These are phyloP conservation scores for Boulengeromyrus knoepffleri DNA, from an alignment of 2,113 vertebrate species.

Conservation along the genomic window DNA sequence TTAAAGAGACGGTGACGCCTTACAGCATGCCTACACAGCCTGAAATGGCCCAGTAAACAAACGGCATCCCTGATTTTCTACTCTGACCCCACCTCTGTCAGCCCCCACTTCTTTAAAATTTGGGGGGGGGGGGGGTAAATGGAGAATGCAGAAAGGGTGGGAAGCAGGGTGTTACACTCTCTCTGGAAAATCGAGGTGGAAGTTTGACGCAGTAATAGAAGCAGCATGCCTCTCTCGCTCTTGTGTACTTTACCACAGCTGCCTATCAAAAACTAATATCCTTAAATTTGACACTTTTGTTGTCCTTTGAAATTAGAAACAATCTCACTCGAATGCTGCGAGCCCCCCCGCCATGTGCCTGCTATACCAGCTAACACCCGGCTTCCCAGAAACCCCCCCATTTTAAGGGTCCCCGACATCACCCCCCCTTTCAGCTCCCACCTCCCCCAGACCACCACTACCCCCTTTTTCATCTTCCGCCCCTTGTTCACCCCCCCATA, in stretches of 20 bases:
- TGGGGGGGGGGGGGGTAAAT: background rate
- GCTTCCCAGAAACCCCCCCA: slow-evolving; percentile 37
- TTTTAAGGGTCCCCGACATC: slow-evolving; percentile 42
- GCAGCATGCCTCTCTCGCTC: slow-evolving; percentile 28
- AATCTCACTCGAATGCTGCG: slow-evolving; percentile 65
- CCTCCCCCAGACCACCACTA: too few relatives aligned
- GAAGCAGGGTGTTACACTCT: slow-evolving; percentile 23
- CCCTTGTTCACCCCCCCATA: background rate
- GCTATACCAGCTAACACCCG: slow-evolving; percentile 5
- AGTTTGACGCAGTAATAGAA: slow-evolving; percentile 39
- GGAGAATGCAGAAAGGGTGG: background rate
- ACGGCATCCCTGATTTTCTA: slow-evolving; percentile 21
- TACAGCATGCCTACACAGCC: background rate
- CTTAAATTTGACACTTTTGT: slow-evolving; percentile 60
- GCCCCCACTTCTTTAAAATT: background rate
- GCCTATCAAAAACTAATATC: slow-evolving; percentile 70
- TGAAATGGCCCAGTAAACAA: background rate
- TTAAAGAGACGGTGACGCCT: background rate
- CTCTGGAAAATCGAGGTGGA: slow-evolving; percentile 21
- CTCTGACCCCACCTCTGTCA: slow-evolving; percentile 10
- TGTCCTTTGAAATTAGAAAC: slow-evolving; percentile 65
- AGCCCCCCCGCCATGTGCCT: slow-evolving; percentile 7
- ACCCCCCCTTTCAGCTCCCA: background rate
- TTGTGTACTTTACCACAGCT: slow-evolving; percentile 49
- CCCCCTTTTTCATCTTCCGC: background rate